Evolutionary conservation across 1,140 invertebrate species (phyloP), one percentile per base, ranked within the genome.

Genomic region (Himalopsyche phryganea): DNA sequence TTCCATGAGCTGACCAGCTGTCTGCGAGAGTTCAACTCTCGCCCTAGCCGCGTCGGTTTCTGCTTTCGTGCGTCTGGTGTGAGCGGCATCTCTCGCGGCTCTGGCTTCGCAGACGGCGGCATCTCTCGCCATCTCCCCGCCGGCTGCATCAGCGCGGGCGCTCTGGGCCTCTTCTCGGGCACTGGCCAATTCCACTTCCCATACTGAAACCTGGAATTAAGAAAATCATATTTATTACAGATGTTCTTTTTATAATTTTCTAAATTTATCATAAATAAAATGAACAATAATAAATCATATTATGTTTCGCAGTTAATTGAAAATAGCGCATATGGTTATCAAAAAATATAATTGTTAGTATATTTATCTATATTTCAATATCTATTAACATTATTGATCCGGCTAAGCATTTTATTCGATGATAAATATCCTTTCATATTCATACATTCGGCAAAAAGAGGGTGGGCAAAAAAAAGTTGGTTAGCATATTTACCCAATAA

Each of bases 1-100:
- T 71, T 96, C 94, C 80, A 96, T 87, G 41, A 98, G 80, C 72
- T 98, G 94, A 66, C 90, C 92, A 69, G 95, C 94, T 19, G 93
- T 88, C 70, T 94, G 92, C 77, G 95, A 87, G 44, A 96, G 80
- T 65, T 98, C 94, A 36, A 96, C 91, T 10, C 93, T 80, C 0
- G 91, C 89, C 68, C 89, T 88, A 1, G 93, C 92, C 50, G 96
- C 75, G 66, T 75, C 63, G 45, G 75, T 88, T 74, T 96, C 92
- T 20, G 88, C 87, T 45, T 85, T 83, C 67, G 94, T 96, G 71
- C 94, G 91, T 55, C 91, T 82, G 17, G 87, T 83, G 2, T 94
- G 88, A 2, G 94, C 93, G 44, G 91, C 85, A 72, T 96, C 93
- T 13, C 94, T 80, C 60, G 92, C 88, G 50, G 87, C 83, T 68